Conservation (phyloP, 2,888 invertebrate genomes). For the Stegophylla sp. region DNA sequence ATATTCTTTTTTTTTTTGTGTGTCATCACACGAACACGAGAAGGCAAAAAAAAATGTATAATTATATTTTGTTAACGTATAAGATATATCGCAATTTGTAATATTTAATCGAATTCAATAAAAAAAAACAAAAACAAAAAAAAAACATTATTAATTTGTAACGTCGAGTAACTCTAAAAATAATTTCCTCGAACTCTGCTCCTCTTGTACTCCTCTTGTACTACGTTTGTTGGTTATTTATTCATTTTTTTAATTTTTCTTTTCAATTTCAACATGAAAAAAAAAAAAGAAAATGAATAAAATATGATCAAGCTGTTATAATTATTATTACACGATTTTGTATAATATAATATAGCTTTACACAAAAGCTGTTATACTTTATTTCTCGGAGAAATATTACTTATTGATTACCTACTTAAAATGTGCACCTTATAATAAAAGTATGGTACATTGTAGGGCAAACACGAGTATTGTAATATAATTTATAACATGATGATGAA, state of each 20-base stretch:
- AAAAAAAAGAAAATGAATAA: not conserved
- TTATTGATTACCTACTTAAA: no score
- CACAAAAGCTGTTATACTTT: no score
- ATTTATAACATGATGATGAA: not conserved
- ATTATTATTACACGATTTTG: no score
- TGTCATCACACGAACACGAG: slow-evolving; percentile 10
- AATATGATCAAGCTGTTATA: no score
- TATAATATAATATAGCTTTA: no score
- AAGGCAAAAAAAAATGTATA: slow-evolving; percentile 46
- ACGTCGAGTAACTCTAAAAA: not conserved
- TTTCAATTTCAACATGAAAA: not conserved
- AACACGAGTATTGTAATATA: not conserved
- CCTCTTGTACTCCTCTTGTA: no score
- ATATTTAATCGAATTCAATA: slow-evolving; percentile 57
- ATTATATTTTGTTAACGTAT: slow-evolving; percentile 54
- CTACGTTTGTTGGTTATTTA: no score
- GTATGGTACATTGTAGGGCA: no score
- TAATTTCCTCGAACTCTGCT: not conserved
- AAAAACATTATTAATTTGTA: slow-evolving; percentile 30
- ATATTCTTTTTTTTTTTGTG: no score
- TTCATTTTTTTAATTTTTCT: not conserved
- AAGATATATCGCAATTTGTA: slow-evolving; percentile 53
- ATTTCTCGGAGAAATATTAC: no score
- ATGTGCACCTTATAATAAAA: no score
- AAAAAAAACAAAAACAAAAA: no score